phyloP scores from a whole-genome alignment of 1,140 invertebrate species.

The Drosophila murphyi region DNA sequence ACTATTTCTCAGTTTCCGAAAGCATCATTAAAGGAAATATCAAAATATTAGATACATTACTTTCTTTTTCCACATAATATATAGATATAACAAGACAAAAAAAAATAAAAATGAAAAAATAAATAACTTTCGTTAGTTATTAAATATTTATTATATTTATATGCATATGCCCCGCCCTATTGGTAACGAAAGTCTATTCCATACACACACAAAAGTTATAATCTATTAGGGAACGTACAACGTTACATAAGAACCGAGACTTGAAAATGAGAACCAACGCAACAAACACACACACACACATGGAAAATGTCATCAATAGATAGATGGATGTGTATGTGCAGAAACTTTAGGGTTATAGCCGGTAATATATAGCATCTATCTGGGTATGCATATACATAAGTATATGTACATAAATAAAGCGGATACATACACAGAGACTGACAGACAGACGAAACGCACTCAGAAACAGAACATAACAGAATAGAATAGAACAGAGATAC shows the following conservation, averaged over 20 bases:
- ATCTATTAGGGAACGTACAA: slow-evolving; percentile 15
- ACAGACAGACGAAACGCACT: slow-evolving; percentile 42
- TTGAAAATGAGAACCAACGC: slow-evolving; percentile 31
- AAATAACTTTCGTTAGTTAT: slow-evolving; percentile 8
- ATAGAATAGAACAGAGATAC: slow-evolving; percentile 49
- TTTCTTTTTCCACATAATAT: not conserved
- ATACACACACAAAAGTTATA: slow-evolving; percentile 22
- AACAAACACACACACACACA: slow-evolving; percentile 21
- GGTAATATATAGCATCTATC: slow-evolving; percentile 72
- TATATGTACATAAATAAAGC: slow-evolving; percentile 22
- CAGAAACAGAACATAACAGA: slow-evolving; percentile 38
- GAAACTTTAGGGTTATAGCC: slow-evolving; percentile 40
- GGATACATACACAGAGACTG: slow-evolving; percentile 49
- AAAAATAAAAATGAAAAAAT: slow-evolving; percentile 7
- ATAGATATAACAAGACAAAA: not conserved
- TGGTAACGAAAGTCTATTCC: not conserved
- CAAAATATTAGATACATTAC: not conserved
- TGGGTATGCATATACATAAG: slow-evolving; percentile 46
- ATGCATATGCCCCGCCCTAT: slow-evolving; percentile 26
- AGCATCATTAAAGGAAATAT: not conserved
- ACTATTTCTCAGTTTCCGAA: slow-evolving; percentile 6
- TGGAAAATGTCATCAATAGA: slow-evolving; percentile 18
- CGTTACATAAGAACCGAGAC: slow-evolving; percentile 44
- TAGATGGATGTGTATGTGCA: slow-evolving; percentile 3
- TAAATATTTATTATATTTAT: not conserved